Conservation (phyloP, 2,113 vertebrate species). For the Cranoglanis bouderius region DNA sequence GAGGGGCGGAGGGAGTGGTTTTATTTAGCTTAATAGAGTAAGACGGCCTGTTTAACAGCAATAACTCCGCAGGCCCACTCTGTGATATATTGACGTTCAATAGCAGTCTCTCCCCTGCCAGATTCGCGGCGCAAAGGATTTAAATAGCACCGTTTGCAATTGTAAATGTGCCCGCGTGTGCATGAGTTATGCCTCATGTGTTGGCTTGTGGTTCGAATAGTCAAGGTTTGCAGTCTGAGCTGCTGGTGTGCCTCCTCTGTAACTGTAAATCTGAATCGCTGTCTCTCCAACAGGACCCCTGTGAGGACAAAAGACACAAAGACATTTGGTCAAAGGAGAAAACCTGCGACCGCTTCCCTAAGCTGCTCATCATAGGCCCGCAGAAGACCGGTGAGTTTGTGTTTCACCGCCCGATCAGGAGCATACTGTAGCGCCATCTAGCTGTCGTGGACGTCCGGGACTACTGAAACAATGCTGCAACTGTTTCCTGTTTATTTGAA, state of each 20-base stretch:
- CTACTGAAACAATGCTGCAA: slow-evolving; percentile 5
- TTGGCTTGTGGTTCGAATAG: neutral
- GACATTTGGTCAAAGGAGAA: slow-evolving; percentile 94
- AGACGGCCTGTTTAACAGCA: slow-evolving; percentile 32
- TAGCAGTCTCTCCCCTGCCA: neutral
- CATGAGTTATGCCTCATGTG: slow-evolving; percentile 20
- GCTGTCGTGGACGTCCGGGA: neutral
- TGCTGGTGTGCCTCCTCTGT: neutral
- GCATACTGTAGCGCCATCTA: slow-evolving; percentile 32
- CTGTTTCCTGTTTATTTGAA: neutral
- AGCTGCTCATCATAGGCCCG: slow-evolving; percentile 87
- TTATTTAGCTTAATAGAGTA: slow-evolving; percentile 1
- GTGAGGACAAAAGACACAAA: slow-evolving; percentile 89
- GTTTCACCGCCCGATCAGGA: neutral
- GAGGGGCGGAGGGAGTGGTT: slow-evolving; percentile 12
- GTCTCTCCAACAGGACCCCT: slow-evolving; percentile 80
- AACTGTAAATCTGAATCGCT: slow-evolving; percentile 9
- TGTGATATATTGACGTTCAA: slow-evolving; percentile 34
- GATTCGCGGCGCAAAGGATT: neutral
- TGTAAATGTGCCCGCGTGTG: slow-evolving; percentile 17
- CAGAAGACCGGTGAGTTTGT: slow-evolving; percentile 82
- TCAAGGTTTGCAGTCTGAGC: neutral
- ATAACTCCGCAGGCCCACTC: slow-evolving; percentile 8
- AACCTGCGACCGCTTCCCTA: slow-evolving; percentile 88
- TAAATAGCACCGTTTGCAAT: slow-evolving; percentile 5